Conservation (phyloP, 2,888 invertebrate species). For the Acleris literana region DNA sequence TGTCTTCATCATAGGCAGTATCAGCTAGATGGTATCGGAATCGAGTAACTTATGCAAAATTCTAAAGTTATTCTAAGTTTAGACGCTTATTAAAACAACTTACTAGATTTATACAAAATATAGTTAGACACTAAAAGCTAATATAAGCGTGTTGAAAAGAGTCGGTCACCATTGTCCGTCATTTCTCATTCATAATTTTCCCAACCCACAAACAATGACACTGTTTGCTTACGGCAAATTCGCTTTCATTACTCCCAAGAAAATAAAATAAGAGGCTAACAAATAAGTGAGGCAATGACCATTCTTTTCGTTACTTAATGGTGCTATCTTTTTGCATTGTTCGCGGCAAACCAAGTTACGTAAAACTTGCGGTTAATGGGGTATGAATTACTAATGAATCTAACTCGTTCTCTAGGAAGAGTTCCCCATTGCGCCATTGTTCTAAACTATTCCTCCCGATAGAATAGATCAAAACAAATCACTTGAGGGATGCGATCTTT, state of each 20-base stretch:
- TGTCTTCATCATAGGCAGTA: too few species aligned
- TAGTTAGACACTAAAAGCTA: too few species aligned
- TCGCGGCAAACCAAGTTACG: constrained; percentile 64
- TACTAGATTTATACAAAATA: too few species aligned
- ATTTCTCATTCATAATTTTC: constrained; percentile 24
- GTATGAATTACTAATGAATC: constrained; percentile 60
- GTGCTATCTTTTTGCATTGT: constrained; percentile 77
- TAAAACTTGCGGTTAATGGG: constrained; percentile 71
- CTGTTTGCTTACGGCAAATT: constrained; percentile 58
- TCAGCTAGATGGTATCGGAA: too few species aligned
- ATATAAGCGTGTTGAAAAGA: too few species aligned
- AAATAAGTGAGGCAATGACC: constrained; percentile 76
- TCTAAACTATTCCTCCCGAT: constrained; percentile 44
- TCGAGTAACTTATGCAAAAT: too few species aligned
- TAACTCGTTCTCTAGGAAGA: constrained; percentile 32
- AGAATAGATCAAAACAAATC: constrained; percentile 1
- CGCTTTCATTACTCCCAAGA: constrained; percentile 67
- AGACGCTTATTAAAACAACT: too few species aligned
- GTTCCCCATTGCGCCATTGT: constrained; percentile 59
- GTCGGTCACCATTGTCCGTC: neutral
- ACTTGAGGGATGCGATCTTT: too few species aligned
- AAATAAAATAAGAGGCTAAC: constrained; percentile 62
- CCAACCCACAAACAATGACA: constrained; percentile 56
- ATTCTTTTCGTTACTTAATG: constrained; percentile 72
- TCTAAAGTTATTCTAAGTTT: too few species aligned